Evolutionary conservation across 2,113 vertebrate species (phyloP), one percentile per base, ranked within the genome.

Genomic region (Oncorhynchus keta): DNA sequence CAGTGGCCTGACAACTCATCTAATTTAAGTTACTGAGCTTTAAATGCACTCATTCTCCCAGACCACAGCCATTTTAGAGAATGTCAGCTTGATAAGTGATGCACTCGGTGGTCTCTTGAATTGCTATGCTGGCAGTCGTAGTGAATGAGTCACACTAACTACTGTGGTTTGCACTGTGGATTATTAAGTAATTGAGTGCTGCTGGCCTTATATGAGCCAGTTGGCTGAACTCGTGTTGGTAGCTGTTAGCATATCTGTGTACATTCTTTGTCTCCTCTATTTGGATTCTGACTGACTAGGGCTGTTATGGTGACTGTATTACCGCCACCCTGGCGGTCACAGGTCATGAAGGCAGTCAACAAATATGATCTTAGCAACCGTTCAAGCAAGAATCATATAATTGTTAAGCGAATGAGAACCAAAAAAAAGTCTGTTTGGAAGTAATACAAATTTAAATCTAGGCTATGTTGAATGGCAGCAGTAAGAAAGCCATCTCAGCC

Each of bases 401-500:
- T 45, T 45, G 39, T 45, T 45, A 11, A 12, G 39, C 2, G 9
- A 12, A 45, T 45, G 39, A 11, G 39, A 45, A 45, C 39, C 39
- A 45, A 45, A 45, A 45, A 45, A 45, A 28, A 26, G 9, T 11
- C 0, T 45, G 39, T 45, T 45, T 9, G 8, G 39, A 11, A 45
- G 39, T 11, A 45, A 45, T 45, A 11, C 1, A 39, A 39, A 45
- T 0, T 2, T 45, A 11, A 45, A 45, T 45, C 39, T 11, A 45
- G 9, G 9, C 39, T 11, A 39, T 39, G 39, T 45, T 45, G 9
- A 11, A 45, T 66, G 12, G 24, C 90, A 92, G 49, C 86, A 99
- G 98, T 97, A 99, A 93, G 99, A 99, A 94, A 97, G 99, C 89
- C 98, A 99, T 5, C 97, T 28, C 12, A 57, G 24, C 8, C 39